Base-by-base conservation (phyloP, 2,113 vertebrate genomes). In the cattle (Bos taurus) region DNA sequence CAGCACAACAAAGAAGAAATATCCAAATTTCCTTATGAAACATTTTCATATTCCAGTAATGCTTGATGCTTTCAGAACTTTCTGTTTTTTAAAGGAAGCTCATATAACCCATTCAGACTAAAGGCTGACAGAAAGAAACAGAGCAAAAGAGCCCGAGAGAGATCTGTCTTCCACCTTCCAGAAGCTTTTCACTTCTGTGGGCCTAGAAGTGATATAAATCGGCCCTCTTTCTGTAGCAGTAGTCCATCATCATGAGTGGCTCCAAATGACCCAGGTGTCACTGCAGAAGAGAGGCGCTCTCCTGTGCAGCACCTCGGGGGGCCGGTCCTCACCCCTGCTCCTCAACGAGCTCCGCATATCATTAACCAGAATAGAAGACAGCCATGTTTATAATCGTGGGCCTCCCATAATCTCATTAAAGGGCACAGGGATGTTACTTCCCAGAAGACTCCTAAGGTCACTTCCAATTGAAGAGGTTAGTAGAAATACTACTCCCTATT, bases 291-390 rank as follows among this genome's bases (percentile, higher is more conserved):
- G 26, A 16, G 50, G 46, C 2, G 19, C 30, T 59, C 16, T 2
- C 7, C 13, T 36, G 11, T 23, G 36, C 30, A 85, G 74, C 5
- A 40, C 33, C 9, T 46, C 10, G 0, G 52, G 56, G 57, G 6
- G 17, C 60, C 10, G 6, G 10, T 26, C 52, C 52, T 60, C 60
- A 95, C 14, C n/a, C 26, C 54, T 40, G 21, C 40, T 82, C n/a
- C 54, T 59, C 93, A 80, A 23, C 48, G 15, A 82, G 89, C 74
- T 6, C 77, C 36, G 26, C 46, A 59, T 30, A 11, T 40, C 43
- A n/a, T 74, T 84, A 92, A 60, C 74, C 52, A 88, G 85, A 96
- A 98, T 98, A 97, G 97, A 97, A n/a, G 21, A 54, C 54, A 7
- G 36, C 2, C 30, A 11, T 46, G 52, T 15, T 67, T 56, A 43